phyloP scores from a whole-genome alignment of 1,140 invertebrate genomes.

The Caenorhabditis inopinata region DNA sequence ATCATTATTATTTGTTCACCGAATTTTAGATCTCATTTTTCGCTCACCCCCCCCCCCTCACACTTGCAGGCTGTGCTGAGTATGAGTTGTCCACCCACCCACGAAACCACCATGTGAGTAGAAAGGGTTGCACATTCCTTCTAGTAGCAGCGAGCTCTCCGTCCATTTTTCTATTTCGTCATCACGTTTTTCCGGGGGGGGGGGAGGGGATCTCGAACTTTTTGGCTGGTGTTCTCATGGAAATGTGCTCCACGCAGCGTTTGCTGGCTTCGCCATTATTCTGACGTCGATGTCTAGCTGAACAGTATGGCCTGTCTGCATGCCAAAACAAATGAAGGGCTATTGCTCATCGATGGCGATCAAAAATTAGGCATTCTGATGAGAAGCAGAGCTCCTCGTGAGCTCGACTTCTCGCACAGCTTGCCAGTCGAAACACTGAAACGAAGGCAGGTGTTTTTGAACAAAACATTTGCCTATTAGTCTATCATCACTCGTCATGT shows the following conservation, averaged over 20 bases:
- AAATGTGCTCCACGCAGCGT: no score
- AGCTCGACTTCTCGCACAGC: no score
- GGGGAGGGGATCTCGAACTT: background rate
- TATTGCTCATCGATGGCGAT: background rate
- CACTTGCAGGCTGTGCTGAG: background rate
- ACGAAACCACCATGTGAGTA: conserved; percentile 20
- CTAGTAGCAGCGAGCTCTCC: background rate
- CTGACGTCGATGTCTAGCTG: no score
- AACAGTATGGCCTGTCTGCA: no score
- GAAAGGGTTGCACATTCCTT: background rate
- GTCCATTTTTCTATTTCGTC: conserved; percentile 10
- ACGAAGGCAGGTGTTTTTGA: background rate
- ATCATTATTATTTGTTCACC: conserved; percentile 26
- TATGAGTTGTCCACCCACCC: background rate
- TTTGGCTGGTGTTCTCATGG: no score
- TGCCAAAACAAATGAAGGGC: background rate
- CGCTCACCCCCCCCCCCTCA: no score
- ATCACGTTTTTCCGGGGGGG: no score
- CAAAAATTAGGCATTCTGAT: no score
- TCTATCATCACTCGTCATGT: background rate
- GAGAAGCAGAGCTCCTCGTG: no score
- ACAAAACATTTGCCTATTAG: no score
- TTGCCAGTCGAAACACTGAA: background rate
- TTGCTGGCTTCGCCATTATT: no score
- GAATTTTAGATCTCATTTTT: conserved; percentile 32